Percentiles rank a stretch among this genome's conserved stretches.
Conservation (phyloP, 2,888 invertebrate genomes). For the Apamea monoglypha region DNA sequence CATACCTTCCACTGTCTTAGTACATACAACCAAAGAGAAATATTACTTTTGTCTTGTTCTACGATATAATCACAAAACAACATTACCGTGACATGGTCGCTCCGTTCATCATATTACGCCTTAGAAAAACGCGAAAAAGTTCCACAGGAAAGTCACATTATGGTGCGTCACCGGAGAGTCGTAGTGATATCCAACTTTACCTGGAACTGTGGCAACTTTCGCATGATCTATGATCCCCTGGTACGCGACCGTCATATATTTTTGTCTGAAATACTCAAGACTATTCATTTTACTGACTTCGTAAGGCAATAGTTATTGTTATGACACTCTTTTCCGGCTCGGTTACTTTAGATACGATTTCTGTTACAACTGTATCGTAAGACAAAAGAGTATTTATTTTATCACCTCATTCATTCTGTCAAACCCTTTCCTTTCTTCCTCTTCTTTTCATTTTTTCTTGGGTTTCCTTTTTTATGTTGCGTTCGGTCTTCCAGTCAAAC, state of each 20-base stretch:
- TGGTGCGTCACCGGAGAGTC: constrained; percentile 70
- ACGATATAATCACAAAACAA: constrained; percentile 58
- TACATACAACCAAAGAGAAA: constrained; percentile 42
- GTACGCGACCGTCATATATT: constrained; percentile 66
- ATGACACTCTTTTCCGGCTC: constrained; percentile 24
- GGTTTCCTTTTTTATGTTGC: too few species aligned
- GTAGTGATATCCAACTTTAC: constrained; percentile 74
- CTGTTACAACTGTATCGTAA: constrained; percentile 4
- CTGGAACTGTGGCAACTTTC: constrained; percentile 70
- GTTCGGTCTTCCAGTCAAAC: neutral
- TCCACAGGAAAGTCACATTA: constrained; percentile 69
- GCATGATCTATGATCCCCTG: constrained; percentile 71
- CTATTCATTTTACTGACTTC: constrained; percentile 60
- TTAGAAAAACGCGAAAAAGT: constrained; percentile 67
- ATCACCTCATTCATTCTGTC: neutral
- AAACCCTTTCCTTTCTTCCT: too few species aligned
- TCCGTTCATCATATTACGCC: constrained; percentile 58
- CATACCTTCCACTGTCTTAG: constrained; percentile 18
- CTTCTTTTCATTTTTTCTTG: too few species aligned
- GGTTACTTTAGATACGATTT: constrained; percentile 27
- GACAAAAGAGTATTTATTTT: neutral
- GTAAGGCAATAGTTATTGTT: constrained; percentile 55
- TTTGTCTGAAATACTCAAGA: constrained; percentile 57
- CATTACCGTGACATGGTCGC: constrained; percentile 55
- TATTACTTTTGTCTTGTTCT: constrained; percentile 51